These are phyloP conservation scores for Hydropsyche tenuis DNA, from an alignment of 1,140 invertebrate species.

Conservation along the genomic window DNA sequence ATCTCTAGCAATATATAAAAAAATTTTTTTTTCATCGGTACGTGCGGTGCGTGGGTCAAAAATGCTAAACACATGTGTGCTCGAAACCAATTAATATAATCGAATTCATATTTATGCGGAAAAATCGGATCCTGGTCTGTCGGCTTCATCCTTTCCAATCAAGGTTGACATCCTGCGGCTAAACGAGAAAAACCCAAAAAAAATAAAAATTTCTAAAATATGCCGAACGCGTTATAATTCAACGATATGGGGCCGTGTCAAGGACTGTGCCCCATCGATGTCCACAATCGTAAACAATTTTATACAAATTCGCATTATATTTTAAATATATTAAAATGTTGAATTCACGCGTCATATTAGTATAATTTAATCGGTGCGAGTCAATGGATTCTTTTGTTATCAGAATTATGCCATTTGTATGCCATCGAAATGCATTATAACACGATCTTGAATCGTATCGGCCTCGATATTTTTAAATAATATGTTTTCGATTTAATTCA, in stretches of 20 bases:
- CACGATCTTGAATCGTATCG: neutral
- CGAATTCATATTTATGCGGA: constrained; percentile 33
- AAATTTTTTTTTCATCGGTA: neutral
- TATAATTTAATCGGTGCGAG: no score
- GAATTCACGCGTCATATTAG: no score
- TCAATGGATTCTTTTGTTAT: no score
- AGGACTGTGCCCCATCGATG: constrained; percentile 1
- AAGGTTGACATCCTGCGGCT: constrained; percentile 31
- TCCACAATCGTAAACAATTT: constrained; percentile 1
- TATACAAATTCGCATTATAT: neutral
- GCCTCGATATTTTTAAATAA: neutral
- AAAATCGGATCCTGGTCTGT: constrained; percentile 24
- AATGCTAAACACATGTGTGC: neutral
- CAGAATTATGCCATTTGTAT: no score
- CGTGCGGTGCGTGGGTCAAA: constrained; percentile 1
- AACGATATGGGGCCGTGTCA: constrained; percentile 13
- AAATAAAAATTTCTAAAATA: neutral
- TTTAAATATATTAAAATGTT: no score
- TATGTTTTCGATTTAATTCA: neutral
- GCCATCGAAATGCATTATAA: neutral
- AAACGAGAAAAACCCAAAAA: neutral
- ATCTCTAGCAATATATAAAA: neutral
- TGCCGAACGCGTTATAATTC: neutral
- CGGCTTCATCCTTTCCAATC: constrained; percentile 33
- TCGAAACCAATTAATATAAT: constrained; percentile 32